A percentile compares a stretch with the other conserved stretches of the same genome.
These are phyloP conservation scores for Sympetrum striolatum DNA, from an alignment of 2,888 invertebrate genomes.

Conservation along the genomic window DNA sequence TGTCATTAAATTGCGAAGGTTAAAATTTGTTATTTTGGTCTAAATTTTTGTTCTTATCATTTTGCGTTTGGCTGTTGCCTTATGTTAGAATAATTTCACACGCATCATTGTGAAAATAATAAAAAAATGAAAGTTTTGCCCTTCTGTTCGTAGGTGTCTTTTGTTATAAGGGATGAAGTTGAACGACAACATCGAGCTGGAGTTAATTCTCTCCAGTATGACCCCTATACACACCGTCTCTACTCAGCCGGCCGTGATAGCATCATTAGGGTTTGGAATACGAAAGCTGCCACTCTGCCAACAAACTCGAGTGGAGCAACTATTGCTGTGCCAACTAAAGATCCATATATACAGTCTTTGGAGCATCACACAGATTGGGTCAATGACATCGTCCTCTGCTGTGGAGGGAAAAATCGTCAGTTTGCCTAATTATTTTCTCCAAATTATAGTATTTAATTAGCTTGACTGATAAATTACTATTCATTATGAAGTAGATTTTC, in stretches of 20 bases:
- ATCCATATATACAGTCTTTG: conserved; percentile 93
- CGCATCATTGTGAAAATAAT: too few relatives aligned
- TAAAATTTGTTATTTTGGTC: too few relatives aligned
- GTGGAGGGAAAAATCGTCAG: conserved; percentile 92
- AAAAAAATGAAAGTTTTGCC: too few relatives aligned
- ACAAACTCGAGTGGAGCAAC: not conserved
- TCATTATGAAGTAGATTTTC: too few relatives aligned
- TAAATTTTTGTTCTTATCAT: too few relatives aligned
- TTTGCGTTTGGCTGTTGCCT: too few relatives aligned
- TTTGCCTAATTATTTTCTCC: conserved; percentile 48
- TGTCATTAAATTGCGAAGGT: too few relatives aligned
- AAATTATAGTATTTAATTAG: not conserved
- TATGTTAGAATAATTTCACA: too few relatives aligned
- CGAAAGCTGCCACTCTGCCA: conserved; percentile 56
- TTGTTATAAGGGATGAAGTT: conserved; percentile 95
- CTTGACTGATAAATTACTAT: too few relatives aligned
- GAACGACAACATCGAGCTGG: conserved; percentile 95
- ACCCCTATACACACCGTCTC: conserved; percentile 83
- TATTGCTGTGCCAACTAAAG: conserved; percentile 59
- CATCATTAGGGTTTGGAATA: conserved; percentile 92
- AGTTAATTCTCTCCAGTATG: conserved; percentile 93
- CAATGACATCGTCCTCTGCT: conserved; percentile 97
- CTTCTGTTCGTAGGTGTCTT: conserved; percentile 77
- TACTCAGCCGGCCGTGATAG: conserved; percentile 98
- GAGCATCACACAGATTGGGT: conserved; percentile 99